A percentile compares a stretch with the other conserved stretches of the same genome.
phyloP scores from a whole-genome alignment of 2,888 invertebrate genomes.

The Chrysina gloriosa region DNA sequence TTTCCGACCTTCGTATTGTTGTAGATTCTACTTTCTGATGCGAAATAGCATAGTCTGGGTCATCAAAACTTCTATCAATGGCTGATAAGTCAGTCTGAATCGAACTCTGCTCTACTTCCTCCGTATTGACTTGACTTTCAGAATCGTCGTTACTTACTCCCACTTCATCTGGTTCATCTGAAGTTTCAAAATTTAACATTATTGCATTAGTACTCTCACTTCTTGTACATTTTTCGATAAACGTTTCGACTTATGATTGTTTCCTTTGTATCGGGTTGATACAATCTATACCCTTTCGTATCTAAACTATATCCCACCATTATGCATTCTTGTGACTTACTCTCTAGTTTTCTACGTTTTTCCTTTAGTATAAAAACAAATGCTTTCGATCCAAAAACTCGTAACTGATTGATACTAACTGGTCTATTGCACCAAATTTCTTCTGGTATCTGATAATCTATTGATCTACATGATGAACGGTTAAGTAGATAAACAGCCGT shows the following conservation, averaged over 20 bases:
- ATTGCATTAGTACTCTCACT: neutral
- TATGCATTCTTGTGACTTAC: conserved; percentile 40
- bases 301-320: conserved; percentile 37
- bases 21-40: neutral
- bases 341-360: conserved; percentile 37
- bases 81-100: neutral
- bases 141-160: neutral
- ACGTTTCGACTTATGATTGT: too few species aligned
- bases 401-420: conserved; percentile 49
- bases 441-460: neutral
- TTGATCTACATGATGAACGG: neutral
- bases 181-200: neutral
- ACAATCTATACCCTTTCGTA: conserved; percentile 45
- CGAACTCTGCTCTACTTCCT: neutral
- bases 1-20: neutral
- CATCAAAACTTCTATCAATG: too few species aligned
- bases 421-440: neutral
- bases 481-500: conserved; percentile 11
- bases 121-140: too few species aligned
- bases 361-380: conserved; percentile 39
- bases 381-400: conserved; percentile 39
- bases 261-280: too few species aligned
- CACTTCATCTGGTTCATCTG: neutral
- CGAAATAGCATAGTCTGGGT: too few species aligned
- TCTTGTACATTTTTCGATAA: conserved; percentile 37